Percentiles rank a stretch among this genome's conserved stretches.
Evolutionary conservation across 2,888 invertebrate genomes (phyloP).

Genomic region (Andrena trimmerana): DNA sequence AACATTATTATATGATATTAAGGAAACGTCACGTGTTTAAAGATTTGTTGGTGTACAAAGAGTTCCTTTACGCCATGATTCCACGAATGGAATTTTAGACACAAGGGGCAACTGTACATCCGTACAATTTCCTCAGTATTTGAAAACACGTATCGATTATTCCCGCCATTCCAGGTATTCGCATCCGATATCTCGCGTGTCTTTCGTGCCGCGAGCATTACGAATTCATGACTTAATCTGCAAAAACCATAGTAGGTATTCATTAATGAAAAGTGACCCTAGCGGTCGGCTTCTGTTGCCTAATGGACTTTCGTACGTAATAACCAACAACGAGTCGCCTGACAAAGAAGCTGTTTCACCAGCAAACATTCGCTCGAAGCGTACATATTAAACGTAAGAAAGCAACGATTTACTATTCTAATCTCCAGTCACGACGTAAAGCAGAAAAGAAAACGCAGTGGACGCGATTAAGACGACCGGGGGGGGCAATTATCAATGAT

Average conservation of each 20-base stretch:
- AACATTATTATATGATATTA: too few relatives aligned
- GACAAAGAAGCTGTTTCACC: conserved; percentile 21
- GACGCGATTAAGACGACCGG: conserved; percentile 29
- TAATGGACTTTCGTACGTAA: neutral
- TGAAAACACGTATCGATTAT: conserved; percentile 51
- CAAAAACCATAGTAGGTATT: neutral
- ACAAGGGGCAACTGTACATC: neutral
- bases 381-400: conserved; percentile 9
- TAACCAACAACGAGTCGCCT: neutral
- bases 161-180: conserved; percentile 30
- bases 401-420: conserved; percentile 26
- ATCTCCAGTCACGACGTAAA: conserved; percentile 15
- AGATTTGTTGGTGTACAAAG: neutral
- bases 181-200: conserved; percentile 33
- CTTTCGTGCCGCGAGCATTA: conserved; percentile 5
- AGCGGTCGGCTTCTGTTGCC: neutral
- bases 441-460: conserved; percentile 42
- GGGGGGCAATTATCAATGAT: conserved; percentile 58
- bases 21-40: neutral
- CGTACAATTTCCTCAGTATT: conserved; percentile 34
- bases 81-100: conserved; percentile 42
- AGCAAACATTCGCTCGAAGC: neutral
- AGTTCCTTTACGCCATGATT: neutral
- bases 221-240: neutral
- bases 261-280: neutral